Conservation (phyloP, 1,140 invertebrate genomes). For the Dolichoris vasculosae region DNA sequence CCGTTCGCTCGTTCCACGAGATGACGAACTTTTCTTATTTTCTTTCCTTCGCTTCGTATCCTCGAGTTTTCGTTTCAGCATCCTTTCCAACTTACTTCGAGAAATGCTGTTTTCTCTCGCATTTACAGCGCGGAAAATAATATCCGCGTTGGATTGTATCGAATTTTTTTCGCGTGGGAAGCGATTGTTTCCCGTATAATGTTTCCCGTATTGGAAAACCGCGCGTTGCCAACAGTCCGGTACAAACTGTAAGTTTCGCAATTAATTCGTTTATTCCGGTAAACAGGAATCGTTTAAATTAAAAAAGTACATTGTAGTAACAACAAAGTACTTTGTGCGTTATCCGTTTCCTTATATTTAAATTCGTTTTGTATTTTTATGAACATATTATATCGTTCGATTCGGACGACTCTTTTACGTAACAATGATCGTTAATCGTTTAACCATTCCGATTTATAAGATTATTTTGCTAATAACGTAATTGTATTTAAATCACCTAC, state of each 20-base stretch:
- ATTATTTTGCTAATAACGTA: slow-evolving; percentile 4
- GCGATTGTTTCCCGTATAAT: too few species aligned
- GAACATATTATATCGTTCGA: not conserved
- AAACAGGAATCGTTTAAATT: not conserved
- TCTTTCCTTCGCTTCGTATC: not conserved
- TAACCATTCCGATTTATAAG: not conserved
- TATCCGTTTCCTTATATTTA: not conserved
- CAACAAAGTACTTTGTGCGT: not conserved
- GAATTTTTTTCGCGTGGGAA: too few species aligned
- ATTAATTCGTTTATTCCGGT: not conserved
- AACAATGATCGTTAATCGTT: not conserved
- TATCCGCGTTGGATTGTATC: too few species aligned
- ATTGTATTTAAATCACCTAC: not conserved
- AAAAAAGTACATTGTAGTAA: too few species aligned
- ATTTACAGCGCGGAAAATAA: too few species aligned
- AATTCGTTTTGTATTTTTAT: not conserved
- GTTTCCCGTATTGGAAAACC: too few species aligned
- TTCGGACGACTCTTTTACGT: not conserved
- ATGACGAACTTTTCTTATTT: not conserved
- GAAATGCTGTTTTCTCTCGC: too few species aligned
- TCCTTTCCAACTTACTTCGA: not conserved
- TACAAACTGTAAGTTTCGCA: not conserved
- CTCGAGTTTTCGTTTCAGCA: not conserved
- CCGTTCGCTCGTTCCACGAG: not conserved
- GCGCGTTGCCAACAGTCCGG: too few species aligned